Evolutionary conservation across 2,888 invertebrate genomes (phyloP).

Genomic region (Melieria crassipennis): DNA sequence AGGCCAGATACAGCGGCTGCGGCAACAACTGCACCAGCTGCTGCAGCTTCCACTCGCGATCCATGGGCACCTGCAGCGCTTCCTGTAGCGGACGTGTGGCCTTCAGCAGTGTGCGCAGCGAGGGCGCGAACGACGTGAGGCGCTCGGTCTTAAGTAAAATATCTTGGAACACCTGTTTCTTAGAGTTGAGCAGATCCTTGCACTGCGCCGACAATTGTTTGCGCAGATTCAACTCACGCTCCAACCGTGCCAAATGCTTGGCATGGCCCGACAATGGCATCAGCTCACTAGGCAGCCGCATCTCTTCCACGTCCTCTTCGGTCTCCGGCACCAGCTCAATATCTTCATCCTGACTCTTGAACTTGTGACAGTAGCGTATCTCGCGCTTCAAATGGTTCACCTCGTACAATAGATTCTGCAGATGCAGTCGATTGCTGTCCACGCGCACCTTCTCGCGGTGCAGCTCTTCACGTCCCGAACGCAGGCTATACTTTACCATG

Average conservation of each 20-base stretch:
- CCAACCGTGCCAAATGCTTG: constrained; percentile 83
- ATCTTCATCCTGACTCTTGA: constrained; percentile 94
- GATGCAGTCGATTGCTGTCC: constrained; percentile 87
- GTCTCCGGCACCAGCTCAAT: constrained; percentile 86
- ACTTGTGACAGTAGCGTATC: constrained; percentile 93
- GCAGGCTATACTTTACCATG: constrained; percentile 87
- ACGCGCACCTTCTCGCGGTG: constrained; percentile 87
- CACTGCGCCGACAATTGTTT: constrained; percentile 83
- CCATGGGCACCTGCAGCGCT: constrained; percentile 82
- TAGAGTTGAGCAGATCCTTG: constrained; percentile 78
- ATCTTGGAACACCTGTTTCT: constrained; percentile 79
- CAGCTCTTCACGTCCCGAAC: constrained; percentile 82
- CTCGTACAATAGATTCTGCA: constrained; percentile 95
- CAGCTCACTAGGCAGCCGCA: constrained; percentile 69
- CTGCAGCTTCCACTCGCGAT: constrained; percentile 81
- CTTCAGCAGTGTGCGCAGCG: constrained; percentile 76
- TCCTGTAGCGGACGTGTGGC: constrained; percentile 91
- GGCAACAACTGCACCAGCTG: constrained; percentile 80
- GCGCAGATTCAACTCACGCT: constrained; percentile 91
- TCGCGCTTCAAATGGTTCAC: constrained; percentile 93
- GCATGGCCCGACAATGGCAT: constrained; percentile 75
- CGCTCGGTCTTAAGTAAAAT: constrained; percentile 80
- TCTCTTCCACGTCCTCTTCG: constrained; percentile 80
- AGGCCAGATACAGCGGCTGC: constrained; percentile 84
- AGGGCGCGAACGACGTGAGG: constrained; percentile 84